Percentiles rank a stretch among this genome's conserved stretches.
These are phyloP conservation scores for Luidia sarsii DNA, from an alignment of 53 echinoderm and acorn worm genomes.

Conservation along the genomic window DNA sequence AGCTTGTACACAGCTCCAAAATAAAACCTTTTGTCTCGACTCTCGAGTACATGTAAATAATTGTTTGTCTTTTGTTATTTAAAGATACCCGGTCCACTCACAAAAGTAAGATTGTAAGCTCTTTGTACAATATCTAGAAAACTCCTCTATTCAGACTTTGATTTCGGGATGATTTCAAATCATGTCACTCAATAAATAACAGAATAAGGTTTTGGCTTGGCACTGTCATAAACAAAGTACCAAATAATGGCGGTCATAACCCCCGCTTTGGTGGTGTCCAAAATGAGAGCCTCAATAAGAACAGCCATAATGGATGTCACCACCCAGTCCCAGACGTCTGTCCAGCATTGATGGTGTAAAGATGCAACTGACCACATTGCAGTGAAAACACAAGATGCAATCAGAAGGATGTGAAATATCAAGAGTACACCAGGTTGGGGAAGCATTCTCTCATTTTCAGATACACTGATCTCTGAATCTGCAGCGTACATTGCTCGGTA, in stretches of 20 bases:
- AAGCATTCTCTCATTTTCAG: too few relatives aligned
- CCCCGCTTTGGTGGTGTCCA: slow-evolving; percentile 23
- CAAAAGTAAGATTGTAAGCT: too few relatives aligned
- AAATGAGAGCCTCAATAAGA: slow-evolving; percentile 27
- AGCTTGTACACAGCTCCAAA: too few relatives aligned
- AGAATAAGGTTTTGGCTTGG: slow-evolving; percentile 22
- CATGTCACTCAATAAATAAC: slow-evolving; percentile 11
- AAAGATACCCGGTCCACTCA: too few relatives aligned
- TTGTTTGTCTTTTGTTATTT: too few relatives aligned
- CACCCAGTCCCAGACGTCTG: slow-evolving; percentile 30
- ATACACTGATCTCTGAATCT: not conserved
- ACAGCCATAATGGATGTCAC: slow-evolving; percentile 34
- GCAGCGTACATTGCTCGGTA: not conserved
- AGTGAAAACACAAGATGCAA: slow-evolving; percentile 2
- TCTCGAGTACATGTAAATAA: too few relatives aligned
- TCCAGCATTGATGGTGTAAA: slow-evolving; percentile 20
- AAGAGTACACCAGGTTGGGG: not conserved
- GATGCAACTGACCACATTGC: slow-evolving; percentile 24
- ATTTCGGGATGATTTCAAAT: too few relatives aligned
- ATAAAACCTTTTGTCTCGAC: too few relatives aligned
- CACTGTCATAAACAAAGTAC: not conserved
- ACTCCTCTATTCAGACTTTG: too few relatives aligned
- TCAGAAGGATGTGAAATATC: slow-evolving; percentile 18
- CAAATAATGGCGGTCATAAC: not conserved
- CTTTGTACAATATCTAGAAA: too few relatives aligned